phyloP scores from a whole-genome alignment of 2,113 vertebrate species.

The Protobothrops mucrosquamatus region DNA sequence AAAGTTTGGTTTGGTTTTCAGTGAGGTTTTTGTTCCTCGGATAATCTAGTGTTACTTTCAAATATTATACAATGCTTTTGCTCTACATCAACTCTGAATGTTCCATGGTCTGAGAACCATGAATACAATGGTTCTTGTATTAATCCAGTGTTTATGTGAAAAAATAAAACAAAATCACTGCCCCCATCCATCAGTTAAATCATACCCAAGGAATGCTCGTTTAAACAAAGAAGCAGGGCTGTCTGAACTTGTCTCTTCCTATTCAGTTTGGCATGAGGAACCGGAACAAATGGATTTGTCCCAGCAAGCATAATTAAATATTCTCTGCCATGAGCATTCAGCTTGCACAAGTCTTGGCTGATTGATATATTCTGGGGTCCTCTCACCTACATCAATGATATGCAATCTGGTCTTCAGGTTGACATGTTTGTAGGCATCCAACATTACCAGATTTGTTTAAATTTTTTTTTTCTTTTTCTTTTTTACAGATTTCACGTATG shows the following conservation, averaged over 20 bases:
- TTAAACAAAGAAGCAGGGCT: neutral
- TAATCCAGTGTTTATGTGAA: neutral
- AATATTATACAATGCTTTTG: too few relatives aligned
- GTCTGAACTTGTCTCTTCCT: neutral
- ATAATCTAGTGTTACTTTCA: neutral
- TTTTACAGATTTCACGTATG: conserved; percentile 92
- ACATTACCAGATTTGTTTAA: conserved; percentile 32
- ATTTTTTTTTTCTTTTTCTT: conserved; percentile 19
- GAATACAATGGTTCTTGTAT: neutral
- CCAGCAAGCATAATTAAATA: neutral
- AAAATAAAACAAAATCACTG: neutral
- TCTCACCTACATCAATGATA: neutral
- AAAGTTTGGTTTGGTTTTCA: neutral
- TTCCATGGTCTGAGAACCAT: neutral
- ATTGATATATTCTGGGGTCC: neutral
- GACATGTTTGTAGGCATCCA: neutral
- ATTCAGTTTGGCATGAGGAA: neutral
- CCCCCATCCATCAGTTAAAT: neutral
- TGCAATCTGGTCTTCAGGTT: neutral
- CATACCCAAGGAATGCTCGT: neutral
- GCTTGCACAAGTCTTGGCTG: neutral
- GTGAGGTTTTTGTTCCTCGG: neutral
- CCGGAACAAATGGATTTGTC: neutral
- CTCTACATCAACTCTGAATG: neutral
- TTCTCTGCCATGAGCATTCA: neutral